These are phyloP conservation scores for Allacma fusca DNA, from an alignment of 2,888 invertebrate genomes.

Conservation along the genomic window DNA sequence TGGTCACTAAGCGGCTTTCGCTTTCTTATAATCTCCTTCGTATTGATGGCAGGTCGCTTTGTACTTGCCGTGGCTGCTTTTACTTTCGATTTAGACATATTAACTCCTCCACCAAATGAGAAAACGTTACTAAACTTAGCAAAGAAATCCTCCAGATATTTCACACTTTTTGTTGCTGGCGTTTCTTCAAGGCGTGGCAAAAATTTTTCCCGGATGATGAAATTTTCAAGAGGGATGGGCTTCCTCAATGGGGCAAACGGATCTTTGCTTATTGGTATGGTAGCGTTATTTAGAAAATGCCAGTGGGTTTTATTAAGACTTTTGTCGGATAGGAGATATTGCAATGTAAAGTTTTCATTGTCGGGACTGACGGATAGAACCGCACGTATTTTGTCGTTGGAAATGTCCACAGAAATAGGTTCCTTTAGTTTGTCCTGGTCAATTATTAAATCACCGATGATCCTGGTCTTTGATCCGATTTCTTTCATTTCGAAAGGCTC, in stretches of 20 bases:
- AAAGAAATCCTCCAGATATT: slow-evolving; percentile 3
- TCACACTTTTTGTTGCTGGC: not conserved
- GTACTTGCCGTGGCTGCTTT: not conserved
- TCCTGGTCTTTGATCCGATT: slow-evolving; percentile 27
- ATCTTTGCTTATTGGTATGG: not conserved
- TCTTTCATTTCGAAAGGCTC: slow-evolving; percentile 35
- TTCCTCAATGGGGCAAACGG: not conserved
- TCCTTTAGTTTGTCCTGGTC: slow-evolving; percentile 32
- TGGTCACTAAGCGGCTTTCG: not conserved
- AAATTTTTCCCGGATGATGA: slow-evolving; percentile 49
- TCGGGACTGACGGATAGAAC: slow-evolving; percentile 28
- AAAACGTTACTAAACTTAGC: not conserved
- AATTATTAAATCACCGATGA: slow-evolving; percentile 28
- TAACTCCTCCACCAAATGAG: slow-evolving; percentile 8
- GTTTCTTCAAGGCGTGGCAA: not conserved
- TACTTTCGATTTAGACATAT: not conserved
- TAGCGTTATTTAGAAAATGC: not conserved
- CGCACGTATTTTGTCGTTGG: slow-evolving; percentile 31
- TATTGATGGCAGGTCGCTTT: not conserved
- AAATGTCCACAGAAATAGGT: slow-evolving; percentile 38
- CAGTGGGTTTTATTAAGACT: not conserved
- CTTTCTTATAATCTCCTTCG: not conserved
- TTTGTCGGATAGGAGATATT: not conserved
- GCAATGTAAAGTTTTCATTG: not conserved
- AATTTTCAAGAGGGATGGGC: slow-evolving; percentile 30